These are phyloP conservation scores for Lasioglossum leucozonium DNA, from an alignment of 2,888 invertebrate genomes.

Conservation along the genomic window DNA sequence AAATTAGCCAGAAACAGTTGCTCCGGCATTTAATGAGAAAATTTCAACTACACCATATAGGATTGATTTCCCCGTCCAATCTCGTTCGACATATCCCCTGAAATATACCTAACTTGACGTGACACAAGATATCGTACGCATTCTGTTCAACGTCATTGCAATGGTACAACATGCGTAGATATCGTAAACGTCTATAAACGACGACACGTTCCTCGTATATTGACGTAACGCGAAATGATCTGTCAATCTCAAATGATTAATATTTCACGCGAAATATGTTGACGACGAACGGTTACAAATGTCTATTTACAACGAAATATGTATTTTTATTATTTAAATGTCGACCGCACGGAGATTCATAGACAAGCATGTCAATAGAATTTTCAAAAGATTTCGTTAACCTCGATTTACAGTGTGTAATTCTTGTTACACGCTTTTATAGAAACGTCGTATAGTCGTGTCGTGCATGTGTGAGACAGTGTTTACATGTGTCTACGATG, in stretches of 20 bases:
- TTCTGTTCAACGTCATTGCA: slow-evolving; percentile 12
- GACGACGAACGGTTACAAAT: too few species aligned
- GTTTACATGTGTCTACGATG: slow-evolving; percentile 12
- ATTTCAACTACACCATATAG: neutral
- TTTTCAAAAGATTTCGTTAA: neutral
- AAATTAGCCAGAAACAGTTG: slow-evolving; percentile 47
- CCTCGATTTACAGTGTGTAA: neutral
- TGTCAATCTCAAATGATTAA: neutral
- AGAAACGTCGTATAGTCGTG: neutral
- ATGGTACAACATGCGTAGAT: slow-evolving; percentile 21
- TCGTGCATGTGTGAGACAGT: neutral
- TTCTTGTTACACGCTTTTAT: neutral
- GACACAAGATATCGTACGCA: slow-evolving; percentile 7
- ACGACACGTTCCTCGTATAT: neutral
- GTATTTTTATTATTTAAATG: neutral
- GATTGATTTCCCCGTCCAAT: neutral
- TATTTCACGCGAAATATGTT: too few species aligned
- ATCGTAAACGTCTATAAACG: neutral
- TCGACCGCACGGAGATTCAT: too few species aligned
- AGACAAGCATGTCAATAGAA: too few species aligned
- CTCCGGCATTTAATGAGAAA: slow-evolving; percentile 14
- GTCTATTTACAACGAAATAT: neutral
- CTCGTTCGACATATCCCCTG: neutral
- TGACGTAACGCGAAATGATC: neutral
- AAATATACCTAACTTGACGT: neutral